Percentiles rank a stretch among this genome's conserved stretches.
Evolutionary conservation across 2,113 vertebrate species (phyloP).

Genomic region (Mola mola): DNA sequence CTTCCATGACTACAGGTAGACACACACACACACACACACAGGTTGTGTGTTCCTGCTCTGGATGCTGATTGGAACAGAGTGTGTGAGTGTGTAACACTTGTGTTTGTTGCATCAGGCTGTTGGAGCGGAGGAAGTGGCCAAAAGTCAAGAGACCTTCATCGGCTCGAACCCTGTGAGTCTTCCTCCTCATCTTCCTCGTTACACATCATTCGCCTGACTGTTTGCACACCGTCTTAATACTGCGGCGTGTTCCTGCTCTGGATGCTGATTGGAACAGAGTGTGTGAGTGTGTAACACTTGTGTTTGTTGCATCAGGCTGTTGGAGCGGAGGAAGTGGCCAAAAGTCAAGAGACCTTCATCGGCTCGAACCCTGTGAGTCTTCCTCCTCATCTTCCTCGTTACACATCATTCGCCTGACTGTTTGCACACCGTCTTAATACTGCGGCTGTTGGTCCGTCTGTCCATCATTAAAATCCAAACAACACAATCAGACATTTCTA

Average conservation of each 20-base stretch:
- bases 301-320: conserved; percentile 91
- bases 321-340: conserved; percentile 97
- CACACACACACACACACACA: conserved; percentile 29
- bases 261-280: conserved; percentile 25
- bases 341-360: conserved; percentile 86
- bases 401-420: neutral
- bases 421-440: neutral
- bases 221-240: neutral
- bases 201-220: neutral
- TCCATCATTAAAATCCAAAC: too few relatives aligned
- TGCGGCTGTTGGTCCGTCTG: too few relatives aligned
- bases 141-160: conserved; percentile 92
- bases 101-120: conserved; percentile 91
- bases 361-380: neutral
- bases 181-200: conserved; percentile 30
- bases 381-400: neutral
- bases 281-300: conserved; percentile 78
- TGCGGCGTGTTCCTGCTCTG: conserved; percentile 38
- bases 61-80: conserved; percentile 25
- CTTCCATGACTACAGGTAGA: conserved; percentile 96
- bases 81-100: conserved; percentile 78
- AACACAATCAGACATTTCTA: too few relatives aligned
- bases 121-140: conserved; percentile 97
- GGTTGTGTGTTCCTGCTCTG: conserved; percentile 33
- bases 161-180: conserved; percentile 95